A percentile compares a stretch with the other conserved stretches of the same genome.
Conservation (phyloP, 2,888 invertebrate species). For the Agriopis marginaria region DNA sequence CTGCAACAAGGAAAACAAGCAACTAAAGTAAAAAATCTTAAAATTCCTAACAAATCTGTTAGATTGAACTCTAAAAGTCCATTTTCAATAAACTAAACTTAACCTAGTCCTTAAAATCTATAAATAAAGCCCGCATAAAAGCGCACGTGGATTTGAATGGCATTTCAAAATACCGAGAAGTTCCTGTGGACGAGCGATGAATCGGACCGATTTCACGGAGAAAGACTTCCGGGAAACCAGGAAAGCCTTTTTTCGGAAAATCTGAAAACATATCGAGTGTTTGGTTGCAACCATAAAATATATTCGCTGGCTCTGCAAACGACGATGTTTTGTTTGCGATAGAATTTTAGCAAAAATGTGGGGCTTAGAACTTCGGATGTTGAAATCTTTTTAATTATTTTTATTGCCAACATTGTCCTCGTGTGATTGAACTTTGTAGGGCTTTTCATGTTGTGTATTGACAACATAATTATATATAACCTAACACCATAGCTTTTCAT, state of each 20-base stretch:
- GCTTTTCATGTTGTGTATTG: too few species aligned
- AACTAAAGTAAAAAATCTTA: too few species aligned
- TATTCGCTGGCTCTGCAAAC: conserved; percentile 21
- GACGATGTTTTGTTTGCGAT: conserved; percentile 15
- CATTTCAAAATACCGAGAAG: conserved; percentile 33
- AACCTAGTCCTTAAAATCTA: background rate
- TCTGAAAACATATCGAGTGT: conserved; percentile 35
- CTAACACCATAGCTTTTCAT: too few species aligned
- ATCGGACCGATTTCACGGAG: conserved; percentile 28
- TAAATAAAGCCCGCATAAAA: conserved; percentile 2
- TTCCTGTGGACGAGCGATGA: conserved; percentile 18
- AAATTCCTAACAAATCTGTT: too few species aligned
- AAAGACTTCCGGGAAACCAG: conserved; percentile 1
- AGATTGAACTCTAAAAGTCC: background rate
- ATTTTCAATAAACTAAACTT: background rate
- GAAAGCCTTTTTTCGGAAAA: conserved; percentile 21
- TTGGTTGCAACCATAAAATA: conserved; percentile 31
- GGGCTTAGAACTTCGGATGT: background rate
- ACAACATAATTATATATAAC: too few species aligned
- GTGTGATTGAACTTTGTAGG: too few species aligned
- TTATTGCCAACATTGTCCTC: too few species aligned
- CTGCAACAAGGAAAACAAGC: too few species aligned
- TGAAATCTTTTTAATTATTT: conserved; percentile 5
- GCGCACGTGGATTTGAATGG: conserved; percentile 25
- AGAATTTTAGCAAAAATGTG: conserved; percentile 15